These are phyloP conservation scores for Blastomussa wellsi DNA, from an alignment of 92 coral and sea anemone species.

Conservation along the genomic window DNA sequence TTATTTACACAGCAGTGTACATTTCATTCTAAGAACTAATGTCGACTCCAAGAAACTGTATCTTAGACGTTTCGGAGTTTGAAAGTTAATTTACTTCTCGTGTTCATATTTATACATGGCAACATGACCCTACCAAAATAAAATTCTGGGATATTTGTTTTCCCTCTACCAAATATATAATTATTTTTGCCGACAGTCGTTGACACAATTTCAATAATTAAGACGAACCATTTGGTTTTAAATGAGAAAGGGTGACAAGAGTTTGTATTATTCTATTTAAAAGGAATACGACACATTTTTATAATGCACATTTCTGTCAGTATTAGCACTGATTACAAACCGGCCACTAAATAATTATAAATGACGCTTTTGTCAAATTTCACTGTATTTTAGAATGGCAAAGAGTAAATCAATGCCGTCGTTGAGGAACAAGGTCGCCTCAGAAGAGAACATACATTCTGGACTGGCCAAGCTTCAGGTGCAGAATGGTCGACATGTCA, in stretches of 20 bases:
- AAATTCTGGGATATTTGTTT: slow-evolving; percentile 5
- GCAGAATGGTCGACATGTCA: background rate
- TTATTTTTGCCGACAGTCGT: background rate
- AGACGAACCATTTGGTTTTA: background rate
- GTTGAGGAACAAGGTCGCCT: slow-evolving; percentile 14
- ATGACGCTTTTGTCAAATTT: background rate
- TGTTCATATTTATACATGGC: background rate
- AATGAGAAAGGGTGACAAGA: background rate
- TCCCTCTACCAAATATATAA: background rate
- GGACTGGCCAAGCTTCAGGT: background rate
- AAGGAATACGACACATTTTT: background rate
- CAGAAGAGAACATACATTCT: background rate
- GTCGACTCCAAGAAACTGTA: slow-evolving; percentile 22
- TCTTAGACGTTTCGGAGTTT: background rate
- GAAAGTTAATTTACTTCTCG: background rate
- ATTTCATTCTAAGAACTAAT: background rate
- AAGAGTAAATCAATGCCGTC: slow-evolving; percentile 23
- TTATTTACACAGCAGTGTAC: background rate
- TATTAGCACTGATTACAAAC: background rate
- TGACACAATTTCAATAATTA: background rate
- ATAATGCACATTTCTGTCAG: too few relatives aligned
- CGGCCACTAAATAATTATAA: background rate
- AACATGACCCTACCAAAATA: slow-evolving; percentile 3
- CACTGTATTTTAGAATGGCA: background rate
- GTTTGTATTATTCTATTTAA: background rate